Base-by-base conservation (phyloP, 1,140 invertebrate species). In the Pseudomyrmex sp. region DNA sequence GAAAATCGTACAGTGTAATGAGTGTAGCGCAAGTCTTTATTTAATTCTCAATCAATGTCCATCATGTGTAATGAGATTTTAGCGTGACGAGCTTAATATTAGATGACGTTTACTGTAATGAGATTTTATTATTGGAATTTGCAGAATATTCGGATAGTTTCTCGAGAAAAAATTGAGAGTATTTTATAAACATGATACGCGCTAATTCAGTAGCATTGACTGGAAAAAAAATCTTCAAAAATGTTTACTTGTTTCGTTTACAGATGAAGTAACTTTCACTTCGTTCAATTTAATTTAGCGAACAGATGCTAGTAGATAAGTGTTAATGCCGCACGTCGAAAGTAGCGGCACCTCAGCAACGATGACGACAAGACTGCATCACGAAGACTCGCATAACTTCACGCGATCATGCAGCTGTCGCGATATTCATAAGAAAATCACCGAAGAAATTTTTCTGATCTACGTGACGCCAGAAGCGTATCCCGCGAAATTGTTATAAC, bases 251-350 rank as follows among this genome's bases (percentile, higher is more conserved):
- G 8, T 70, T 2, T 13, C 13, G 5, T 23, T 56, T 69, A 59
- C n/a, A 12, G 18, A 12, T 35, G 23, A 80, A 61, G 35, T 61
- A 58, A 10, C 46, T 9, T 18, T 66, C 44, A 12, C 18, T 26
- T 59, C 12, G 54, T 50, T 72, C 23, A 68, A 61, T 80, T 80
- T 70, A 50, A 58, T 65, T 79, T 59, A 79, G 15, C 66, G 26
- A 48, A 70, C 72, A 61, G 50, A 35, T 48, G 15, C 15, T 58
- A 69, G 58, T 50, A 46, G 44, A 70, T 35, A 72, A 80, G n/a
- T 35, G n/a, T 80, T 70, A 69, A 79, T 26, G 52, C 35, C 18
- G 50, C 52, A 4, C 46, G 13, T 59, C 3, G 66, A 80, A 72
- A 72, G 66, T 72, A 48, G 54, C 48, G 61, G 61, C 74, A 35